Base-by-base conservation (phyloP, 2,888 invertebrate genomes). In the Tuberolachnus salignus region DNA sequence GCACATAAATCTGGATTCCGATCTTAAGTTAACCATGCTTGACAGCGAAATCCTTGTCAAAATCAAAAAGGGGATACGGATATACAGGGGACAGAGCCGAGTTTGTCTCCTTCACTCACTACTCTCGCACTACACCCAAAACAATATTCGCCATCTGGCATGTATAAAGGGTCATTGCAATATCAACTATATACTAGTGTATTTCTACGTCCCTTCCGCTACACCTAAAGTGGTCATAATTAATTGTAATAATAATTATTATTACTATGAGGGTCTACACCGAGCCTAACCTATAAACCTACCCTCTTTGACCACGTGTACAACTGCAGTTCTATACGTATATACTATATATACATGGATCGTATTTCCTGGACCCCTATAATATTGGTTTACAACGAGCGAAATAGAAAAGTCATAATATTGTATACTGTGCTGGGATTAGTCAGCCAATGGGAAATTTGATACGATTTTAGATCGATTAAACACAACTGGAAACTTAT, bases 121-220 rank as follows among this genome's bases (percentile, higher is more conserved):
- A 26, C 57, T 61, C 57, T 34, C 19, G 13, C 67, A 14, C 34
- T 67, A 69, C 61, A 61, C 61, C 57, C 78, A 51, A 69, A 78
- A 78, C 78, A 78, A 78, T 78, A 78, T 78, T 78, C 78, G 34
- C 66, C 78, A 78, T 78, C 78, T 78, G 78, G 69, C 69, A 34
- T 34, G 34, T 53, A 78, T 42, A 78, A 78, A 78, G 78, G 69
- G 78, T 78, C 78, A 78, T 78, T 61, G 78, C 69, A 59, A 78
- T 69, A 78, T 78, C 67, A 51, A 59, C 67, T 34, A 34, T 34
- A 34, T 34, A 34, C 34, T 69, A 69, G 69, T 67, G 57, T 57
- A 67, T 57, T 57, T 34, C 61, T n/a, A 44, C 75, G 16, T 49
- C 59, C 34, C 69, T 59, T 49, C 57, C 21, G 23, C 57, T 42